These are phyloP conservation scores for Chrysoperla carnea DNA, from an alignment of 1,140 invertebrate species.

Conservation along the genomic window DNA sequence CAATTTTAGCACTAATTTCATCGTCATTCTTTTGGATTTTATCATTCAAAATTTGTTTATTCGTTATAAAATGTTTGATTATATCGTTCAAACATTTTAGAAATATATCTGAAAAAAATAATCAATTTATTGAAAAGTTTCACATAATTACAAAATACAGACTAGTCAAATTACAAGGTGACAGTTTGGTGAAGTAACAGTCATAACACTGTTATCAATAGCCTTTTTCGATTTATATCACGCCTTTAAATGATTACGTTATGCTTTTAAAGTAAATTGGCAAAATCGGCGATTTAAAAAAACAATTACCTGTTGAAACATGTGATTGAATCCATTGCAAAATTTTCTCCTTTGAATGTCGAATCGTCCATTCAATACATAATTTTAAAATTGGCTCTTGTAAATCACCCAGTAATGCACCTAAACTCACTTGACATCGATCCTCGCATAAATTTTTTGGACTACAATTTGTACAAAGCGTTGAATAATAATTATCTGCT, in stretches of 20 bases:
- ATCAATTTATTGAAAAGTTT: slow-evolving; percentile 5
- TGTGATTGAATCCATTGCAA: slow-evolving; percentile 16
- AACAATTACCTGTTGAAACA: slow-evolving; percentile 9
- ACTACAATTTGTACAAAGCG: slow-evolving; percentile 1
- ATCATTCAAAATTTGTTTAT: too few relatives aligned
- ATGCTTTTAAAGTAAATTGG: too few relatives aligned
- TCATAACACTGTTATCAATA: too few relatives aligned
- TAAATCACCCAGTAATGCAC: slow-evolving; percentile 10
- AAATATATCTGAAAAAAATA: slow-evolving; percentile 8
- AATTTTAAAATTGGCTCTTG: slow-evolving; percentile 10
- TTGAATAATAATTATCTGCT: background rate
- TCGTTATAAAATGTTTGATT: background rate
- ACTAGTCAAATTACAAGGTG: too few relatives aligned
- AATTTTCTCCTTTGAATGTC: slow-evolving; percentile 14
- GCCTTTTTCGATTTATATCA: too few relatives aligned
- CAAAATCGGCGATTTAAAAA: too few relatives aligned
- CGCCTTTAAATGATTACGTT: too few relatives aligned
- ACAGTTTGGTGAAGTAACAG: too few relatives aligned
- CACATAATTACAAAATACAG: too few relatives aligned
- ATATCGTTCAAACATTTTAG: slow-evolving; percentile 8
- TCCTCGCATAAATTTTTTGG: slow-evolving; percentile 4
- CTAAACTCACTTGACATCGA: slow-evolving; percentile 6
- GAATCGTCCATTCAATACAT: slow-evolving; percentile 11
- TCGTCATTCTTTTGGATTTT: too few relatives aligned
- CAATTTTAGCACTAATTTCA: too few relatives aligned